A percentile compares a stretch with the other conserved stretches of the same genome.
Conservation (phyloP, 2,888 invertebrate genomes). For the Leptinotarsa tumamoca region DNA sequence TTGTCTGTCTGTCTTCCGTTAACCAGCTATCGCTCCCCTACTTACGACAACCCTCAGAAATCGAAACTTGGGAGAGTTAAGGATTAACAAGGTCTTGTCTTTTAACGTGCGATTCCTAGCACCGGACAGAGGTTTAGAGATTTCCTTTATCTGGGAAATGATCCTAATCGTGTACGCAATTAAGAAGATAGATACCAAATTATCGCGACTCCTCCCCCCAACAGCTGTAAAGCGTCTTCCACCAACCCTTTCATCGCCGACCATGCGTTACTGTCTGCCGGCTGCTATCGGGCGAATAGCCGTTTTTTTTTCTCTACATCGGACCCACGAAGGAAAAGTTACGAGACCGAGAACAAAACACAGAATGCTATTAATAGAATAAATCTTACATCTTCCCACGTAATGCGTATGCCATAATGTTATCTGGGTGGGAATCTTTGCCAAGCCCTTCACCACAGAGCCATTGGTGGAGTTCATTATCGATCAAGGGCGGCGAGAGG, state of each 20-base stretch:
- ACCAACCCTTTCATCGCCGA: neutral
- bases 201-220: neutral
- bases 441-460: conserved; percentile 39
- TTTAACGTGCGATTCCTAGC: too few species aligned
- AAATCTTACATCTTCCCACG: conserved; percentile 45
- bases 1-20: too few species aligned
- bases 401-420: conserved; percentile 37
- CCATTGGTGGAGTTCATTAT: conserved; percentile 35
- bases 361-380: conserved; percentile 44
- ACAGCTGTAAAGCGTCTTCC: neutral
- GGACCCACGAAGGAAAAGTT: conserved; percentile 30
- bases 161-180: too few species aligned
- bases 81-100: too few species aligned
- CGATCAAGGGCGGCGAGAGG: conserved; percentile 15
- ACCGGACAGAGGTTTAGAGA: too few species aligned
- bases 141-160: too few species aligned
- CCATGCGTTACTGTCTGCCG: conserved; percentile 14
- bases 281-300: conserved; percentile 21
- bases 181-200: neutral
- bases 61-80: too few species aligned
- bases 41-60: too few species aligned
- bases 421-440: conserved; percentile 43
- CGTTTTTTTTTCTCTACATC: conserved; percentile 18
- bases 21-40: too few species aligned
- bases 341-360: conserved; percentile 35